These are phyloP conservation scores for Crocodylus rhombifer DNA, from an alignment of 2,797 vertebrate species.

Conservation along the genomic window DNA sequence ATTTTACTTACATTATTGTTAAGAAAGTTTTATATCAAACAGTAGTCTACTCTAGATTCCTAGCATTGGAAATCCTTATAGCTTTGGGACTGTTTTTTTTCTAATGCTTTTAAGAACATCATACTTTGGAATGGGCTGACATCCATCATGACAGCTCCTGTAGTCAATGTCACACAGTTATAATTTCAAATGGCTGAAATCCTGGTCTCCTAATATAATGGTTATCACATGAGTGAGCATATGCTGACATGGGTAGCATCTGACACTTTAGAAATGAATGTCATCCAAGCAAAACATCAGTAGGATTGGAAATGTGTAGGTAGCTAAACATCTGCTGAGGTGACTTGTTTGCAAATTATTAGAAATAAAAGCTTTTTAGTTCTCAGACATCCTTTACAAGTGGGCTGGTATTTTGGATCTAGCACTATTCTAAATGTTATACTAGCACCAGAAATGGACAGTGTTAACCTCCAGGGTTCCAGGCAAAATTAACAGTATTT, in stretches of 20 bases:
- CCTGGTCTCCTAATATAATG: conserved; percentile 58
- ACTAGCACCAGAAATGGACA: conserved; percentile 19
- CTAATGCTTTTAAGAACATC: background rate
- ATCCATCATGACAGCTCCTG: conserved; percentile 47
- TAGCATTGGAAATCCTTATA: background rate
- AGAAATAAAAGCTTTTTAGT: conserved; percentile 16
- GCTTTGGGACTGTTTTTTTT: conserved; percentile 16
- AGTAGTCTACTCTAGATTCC: background rate
- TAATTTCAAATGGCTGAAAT: conserved; percentile 67
- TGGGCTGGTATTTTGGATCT: background rate
- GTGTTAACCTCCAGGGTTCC: background rate
- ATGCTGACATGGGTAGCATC: conserved; percentile 55
- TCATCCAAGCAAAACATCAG: conserved; percentile 66
- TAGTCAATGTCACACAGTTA: conserved; percentile 60
- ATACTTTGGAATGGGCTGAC: background rate
- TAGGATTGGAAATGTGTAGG: conserved; percentile 37
- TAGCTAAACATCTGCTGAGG: conserved; percentile 54
- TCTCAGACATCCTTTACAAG: background rate
- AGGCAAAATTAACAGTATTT: conserved; percentile 16
- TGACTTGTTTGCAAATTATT: conserved; percentile 25
- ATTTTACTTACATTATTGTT: background rate
- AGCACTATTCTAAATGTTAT: background rate
- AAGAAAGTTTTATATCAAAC: background rate
- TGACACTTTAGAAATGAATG: conserved; percentile 68
- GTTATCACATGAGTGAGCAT: conserved; percentile 70